Percentiles rank a stretch among this genome's conserved stretches.
phyloP scores from a whole-genome alignment of 1,140 invertebrate species.

The Rhizoglyphus robini region DNA sequence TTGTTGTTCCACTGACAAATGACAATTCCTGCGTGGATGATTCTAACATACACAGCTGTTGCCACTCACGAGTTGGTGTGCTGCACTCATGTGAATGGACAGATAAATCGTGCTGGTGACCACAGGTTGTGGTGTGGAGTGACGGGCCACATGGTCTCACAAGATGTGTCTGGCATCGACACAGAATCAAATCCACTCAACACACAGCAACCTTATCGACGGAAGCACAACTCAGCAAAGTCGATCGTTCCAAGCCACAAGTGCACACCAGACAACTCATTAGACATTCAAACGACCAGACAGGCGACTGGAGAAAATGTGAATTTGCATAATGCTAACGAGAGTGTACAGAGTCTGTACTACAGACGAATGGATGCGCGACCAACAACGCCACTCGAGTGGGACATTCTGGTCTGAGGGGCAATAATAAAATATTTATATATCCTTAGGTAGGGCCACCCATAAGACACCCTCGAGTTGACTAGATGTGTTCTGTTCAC shows the following conservation, averaged over 20 bases:
- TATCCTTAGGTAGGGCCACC: not conserved
- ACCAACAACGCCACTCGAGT: not conserved
- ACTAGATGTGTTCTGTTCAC: too few relatives aligned
- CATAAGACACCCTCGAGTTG: not conserved
- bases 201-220: too few relatives aligned
- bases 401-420: not conserved
- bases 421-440: not conserved
- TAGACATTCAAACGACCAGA: slow-evolving; percentile 1
- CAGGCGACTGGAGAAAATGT: not conserved
- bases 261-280: not conserved
- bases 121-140: too few relatives aligned
- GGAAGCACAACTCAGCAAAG: not conserved
- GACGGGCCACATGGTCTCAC: too few relatives aligned
- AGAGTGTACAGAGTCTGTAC: not conserved
- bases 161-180: too few relatives aligned
- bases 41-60: not conserved
- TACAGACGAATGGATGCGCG: not conserved
- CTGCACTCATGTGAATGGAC: too few relatives aligned
- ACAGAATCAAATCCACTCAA: too few relatives aligned
- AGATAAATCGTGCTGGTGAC: too few relatives aligned
- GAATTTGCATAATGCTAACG: slow-evolving; percentile 4
- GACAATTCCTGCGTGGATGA: not conserved
- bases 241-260: not conserved
- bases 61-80: too few relatives aligned
- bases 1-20: not conserved